These are phyloP conservation scores for Gymnocheta viridis DNA, from an alignment of 2,888 invertebrate species.

Conservation along the genomic window DNA sequence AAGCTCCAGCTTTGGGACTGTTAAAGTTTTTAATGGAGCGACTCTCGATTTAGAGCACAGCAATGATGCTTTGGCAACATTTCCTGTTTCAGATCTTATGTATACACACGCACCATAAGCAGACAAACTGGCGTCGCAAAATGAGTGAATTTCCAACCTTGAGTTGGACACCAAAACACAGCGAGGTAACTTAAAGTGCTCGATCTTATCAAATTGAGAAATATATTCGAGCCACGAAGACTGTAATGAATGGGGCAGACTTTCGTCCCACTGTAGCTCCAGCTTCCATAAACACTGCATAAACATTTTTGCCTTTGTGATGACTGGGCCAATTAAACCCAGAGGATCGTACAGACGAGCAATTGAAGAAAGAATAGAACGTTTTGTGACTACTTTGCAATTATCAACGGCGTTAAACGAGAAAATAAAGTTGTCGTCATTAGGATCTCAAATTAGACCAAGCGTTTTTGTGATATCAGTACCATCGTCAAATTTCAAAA, in stretches of 20 bases:
- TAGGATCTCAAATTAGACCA: too few species aligned
- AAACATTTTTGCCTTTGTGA: neutral
- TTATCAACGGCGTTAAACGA: neutral
- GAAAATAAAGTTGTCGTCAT: constrained; percentile 12
- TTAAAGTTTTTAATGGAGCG: constrained; percentile 31
- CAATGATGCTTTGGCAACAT: neutral
- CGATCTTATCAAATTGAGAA: constrained; percentile 7
- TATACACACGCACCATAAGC: constrained; percentile 33
- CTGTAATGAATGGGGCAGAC: neutral
- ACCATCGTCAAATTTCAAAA: too few species aligned
- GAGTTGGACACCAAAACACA: neutral
- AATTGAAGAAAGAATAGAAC: neutral
- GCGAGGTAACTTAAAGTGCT: neutral
- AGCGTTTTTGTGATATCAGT: too few species aligned
- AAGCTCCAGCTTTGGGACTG: constrained; percentile 65
- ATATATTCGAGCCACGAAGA: neutral
- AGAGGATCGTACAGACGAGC: too few species aligned
- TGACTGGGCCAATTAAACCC: constrained; percentile 1
- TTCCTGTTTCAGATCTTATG: constrained; percentile 1
- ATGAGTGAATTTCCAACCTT: constrained; percentile 26
- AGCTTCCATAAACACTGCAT: neutral
- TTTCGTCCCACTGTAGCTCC: neutral
- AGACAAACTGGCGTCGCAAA: constrained; percentile 12
- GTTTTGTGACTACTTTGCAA: neutral
- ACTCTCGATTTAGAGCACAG: constrained; percentile 46